Evolutionary conservation across 2,113 vertebrate species (phyloP).

Genomic region (Salvelinus namaycush): DNA sequence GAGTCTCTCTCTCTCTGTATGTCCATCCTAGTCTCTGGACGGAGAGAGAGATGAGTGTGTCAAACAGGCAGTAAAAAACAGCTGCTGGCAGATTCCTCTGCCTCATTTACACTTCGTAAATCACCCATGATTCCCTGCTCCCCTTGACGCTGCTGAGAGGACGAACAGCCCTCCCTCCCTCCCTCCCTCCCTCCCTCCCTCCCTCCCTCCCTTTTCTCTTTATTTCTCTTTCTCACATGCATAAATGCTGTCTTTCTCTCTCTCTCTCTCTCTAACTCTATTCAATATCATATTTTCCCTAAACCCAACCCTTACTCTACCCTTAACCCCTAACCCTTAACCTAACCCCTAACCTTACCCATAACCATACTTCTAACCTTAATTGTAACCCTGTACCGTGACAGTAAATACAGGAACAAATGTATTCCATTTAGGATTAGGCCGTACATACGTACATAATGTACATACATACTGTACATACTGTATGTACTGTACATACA

Average conservation of each 20-base stretch:
- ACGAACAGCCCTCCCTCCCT: conserved; percentile 12
- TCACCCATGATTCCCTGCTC: conserved; percentile 48
- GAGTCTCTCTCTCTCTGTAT: neutral
- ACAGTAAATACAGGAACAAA: neutral
- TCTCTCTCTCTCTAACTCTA: too few relatives aligned
- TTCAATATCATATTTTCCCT: too few relatives aligned
- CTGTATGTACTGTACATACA: too few relatives aligned
- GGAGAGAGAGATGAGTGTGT: conserved; percentile 32
- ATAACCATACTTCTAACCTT: too few relatives aligned
- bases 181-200: neutral
- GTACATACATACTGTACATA: too few relatives aligned
- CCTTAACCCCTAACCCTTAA: too few relatives aligned
- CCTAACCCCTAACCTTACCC: too few relatives aligned
- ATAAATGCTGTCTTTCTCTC: too few relatives aligned
- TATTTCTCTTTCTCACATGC: conserved; percentile 20
- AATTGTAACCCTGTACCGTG: too few relatives aligned
- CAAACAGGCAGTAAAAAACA: conserved; percentile 60
- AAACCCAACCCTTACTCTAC: too few relatives aligned
- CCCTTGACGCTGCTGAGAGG: conserved; percentile 16
- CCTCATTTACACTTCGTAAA: conserved; percentile 59
- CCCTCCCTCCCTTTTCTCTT: too few relatives aligned
- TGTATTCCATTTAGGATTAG: neutral
- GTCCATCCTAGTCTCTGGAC: conserved; percentile 5
- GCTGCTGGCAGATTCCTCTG: conserved; percentile 54
- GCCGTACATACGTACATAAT: neutral